These are phyloP conservation scores for Prostheceraeus crozeri DNA, from an alignment of 2,888 invertebrate species.

Conservation along the genomic window DNA sequence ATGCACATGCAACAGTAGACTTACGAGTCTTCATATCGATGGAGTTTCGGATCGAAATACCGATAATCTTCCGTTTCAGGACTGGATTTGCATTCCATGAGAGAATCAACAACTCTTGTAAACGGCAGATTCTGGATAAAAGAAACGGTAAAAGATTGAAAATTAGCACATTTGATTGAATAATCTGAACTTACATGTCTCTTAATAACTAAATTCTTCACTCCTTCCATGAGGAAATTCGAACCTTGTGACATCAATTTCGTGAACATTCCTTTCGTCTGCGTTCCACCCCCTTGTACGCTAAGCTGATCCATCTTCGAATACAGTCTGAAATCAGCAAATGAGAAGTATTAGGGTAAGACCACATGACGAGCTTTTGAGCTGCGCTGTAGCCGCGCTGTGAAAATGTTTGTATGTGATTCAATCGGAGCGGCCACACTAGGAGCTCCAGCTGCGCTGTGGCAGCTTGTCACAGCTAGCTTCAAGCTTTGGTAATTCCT, in stretches of 20 bases:
- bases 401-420: too few species aligned
- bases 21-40: too few species aligned
- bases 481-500: too few species aligned
- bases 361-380: background rate
- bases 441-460: too few species aligned
- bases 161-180: too few species aligned
- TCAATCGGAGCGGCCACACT: too few species aligned
- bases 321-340: constrained; percentile 76
- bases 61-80: constrained; percentile 75
- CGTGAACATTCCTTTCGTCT: constrained; percentile 73
- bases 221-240: constrained; percentile 83
- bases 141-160: too few species aligned
- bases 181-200: constrained; percentile 68
- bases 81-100: constrained; percentile 71
- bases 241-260: constrained; percentile 93
- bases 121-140: constrained; percentile 90
- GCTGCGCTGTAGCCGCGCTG: too few species aligned
- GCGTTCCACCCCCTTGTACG: background rate
- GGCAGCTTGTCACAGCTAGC: too few species aligned
- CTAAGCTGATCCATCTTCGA: constrained; percentile 38
- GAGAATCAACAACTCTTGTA: constrained; percentile 79
- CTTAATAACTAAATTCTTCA: constrained; percentile 95
- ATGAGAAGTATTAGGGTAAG: constrained; percentile 69
- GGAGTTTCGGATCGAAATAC: too few species aligned
- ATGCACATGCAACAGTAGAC: too few species aligned